phyloP scores from a whole-genome alignment of 2,113 vertebrate species.

The Etheostoma cragini region DNA sequence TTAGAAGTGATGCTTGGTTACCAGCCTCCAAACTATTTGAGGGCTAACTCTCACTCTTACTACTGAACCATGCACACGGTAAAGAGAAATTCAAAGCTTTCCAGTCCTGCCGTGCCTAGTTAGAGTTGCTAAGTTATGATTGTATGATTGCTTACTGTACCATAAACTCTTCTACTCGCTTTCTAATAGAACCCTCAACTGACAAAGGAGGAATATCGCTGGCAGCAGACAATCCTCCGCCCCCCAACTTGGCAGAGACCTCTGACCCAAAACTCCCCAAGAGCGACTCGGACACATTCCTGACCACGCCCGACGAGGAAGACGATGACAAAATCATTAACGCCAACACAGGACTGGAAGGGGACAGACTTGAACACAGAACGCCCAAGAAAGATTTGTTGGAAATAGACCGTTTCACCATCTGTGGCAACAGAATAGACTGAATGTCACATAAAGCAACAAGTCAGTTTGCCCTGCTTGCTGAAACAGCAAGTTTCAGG shows the following conservation, averaged over 20 bases:
- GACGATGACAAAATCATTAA: conserved; percentile 87
- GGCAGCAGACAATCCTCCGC: conserved; percentile 85
- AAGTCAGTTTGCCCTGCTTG: conserved; percentile 30
- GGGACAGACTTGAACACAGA: conserved; percentile 88
- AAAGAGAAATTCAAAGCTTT: neutral
- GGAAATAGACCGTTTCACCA: conserved; percentile 98
- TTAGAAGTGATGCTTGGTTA: neutral
- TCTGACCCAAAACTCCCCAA: conserved; percentile 85
- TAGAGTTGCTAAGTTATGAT: neutral
- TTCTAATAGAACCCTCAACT: conserved; percentile 77
- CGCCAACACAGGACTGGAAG: conserved; percentile 78
- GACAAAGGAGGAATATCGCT: conserved; percentile 81
- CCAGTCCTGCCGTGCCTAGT: neutral
- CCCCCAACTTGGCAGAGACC: conserved; percentile 82
- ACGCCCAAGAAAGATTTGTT: conserved; percentile 94
- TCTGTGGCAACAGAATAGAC: conserved; percentile 98
- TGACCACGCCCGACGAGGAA: conserved; percentile 95
- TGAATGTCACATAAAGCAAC: conserved; percentile 73
- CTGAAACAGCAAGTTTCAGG: conserved; percentile 58
- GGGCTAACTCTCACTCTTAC: neutral
- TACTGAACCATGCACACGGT: no score
- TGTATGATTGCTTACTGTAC: neutral
- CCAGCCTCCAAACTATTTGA: neutral
- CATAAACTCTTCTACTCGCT: conserved; percentile 18
- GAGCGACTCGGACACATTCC: conserved; percentile 93